Base-by-base conservation (phyloP, 1,140 invertebrate genomes). In the honey bee (Apis mellifera) region DNA sequence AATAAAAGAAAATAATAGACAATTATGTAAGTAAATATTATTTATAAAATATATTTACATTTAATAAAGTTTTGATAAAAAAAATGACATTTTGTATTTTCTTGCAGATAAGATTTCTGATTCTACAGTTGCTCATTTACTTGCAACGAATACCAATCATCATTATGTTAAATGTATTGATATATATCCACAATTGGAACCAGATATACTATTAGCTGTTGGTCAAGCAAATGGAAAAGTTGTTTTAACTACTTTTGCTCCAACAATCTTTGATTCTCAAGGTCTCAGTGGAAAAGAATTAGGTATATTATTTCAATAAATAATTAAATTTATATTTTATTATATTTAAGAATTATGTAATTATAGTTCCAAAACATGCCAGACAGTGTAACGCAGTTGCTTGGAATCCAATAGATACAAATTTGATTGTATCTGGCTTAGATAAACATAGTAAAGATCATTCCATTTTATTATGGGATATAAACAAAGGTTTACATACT, bases 171-270 rank as follows among this genome's bases (percentile, higher is more conserved):
- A 97, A 94, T 97, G 96, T 92, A 94, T 98, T n/a, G 97, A 97
- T 89, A 96, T 97, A 91, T 96, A 97, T 95, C 96, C 96, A 65
- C 94, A 96, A 92, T 85, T 95, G 23, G 95, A 97, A 59, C 94
- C 95, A 89, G 97, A 98, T 87, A 96, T 97, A 54, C 94, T 98
- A 54, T 94, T 99, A 57, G 98, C 98, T 1, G 95, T 98, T 74
- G 98, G 98, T 5, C 96, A 98, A 89, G 96, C 96, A 1, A 98
- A 97, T 95, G 98, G 98, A n/a, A 97, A 96, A 94, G 96, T 98
- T 48, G 94, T 96, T 11, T 94, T 99, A 3, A 96, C 96, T 48
- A 97, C 96, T 54, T 97, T 98, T 92, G 96, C 97, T 19, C 96
- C 97, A 60, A 95, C 95, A 9, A 94, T 95, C 60, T 95, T 95